Percentiles rank a stretch among this genome's conserved stretches.
phyloP scores from a whole-genome alignment of 2,888 invertebrate species.

The Minunthozetes semirufus region DNA sequence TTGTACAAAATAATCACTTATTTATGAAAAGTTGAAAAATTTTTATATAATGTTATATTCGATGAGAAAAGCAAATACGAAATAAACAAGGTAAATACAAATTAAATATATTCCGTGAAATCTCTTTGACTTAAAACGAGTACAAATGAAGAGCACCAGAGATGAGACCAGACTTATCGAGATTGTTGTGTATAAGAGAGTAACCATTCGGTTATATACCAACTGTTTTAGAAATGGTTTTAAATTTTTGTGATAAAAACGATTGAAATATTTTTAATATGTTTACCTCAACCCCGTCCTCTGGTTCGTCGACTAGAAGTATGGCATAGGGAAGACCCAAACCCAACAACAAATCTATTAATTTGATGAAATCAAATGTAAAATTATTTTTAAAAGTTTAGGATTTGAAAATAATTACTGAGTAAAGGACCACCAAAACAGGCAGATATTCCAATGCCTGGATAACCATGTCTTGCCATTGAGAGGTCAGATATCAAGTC shows the following conservation, averaged over 20 bases:
- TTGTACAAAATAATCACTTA: not conserved
- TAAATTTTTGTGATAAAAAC: not conserved
- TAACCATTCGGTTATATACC: slow-evolving; percentile 50
- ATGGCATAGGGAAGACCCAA: slow-evolving; percentile 50
- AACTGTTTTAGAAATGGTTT: slow-evolving; percentile 44
- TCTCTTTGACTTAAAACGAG: slow-evolving; percentile 51
- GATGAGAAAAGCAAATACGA: slow-evolving; percentile 53
- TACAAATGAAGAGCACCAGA: slow-evolving; percentile 51
- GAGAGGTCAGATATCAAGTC: slow-evolving; percentile 58
- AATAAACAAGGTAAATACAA: slow-evolving; percentile 52
- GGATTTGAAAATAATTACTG: slow-evolving; percentile 44
- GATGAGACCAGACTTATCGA: slow-evolving; percentile 50
- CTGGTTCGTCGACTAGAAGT: slow-evolving; percentile 37
- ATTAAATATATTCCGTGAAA: slow-evolving; percentile 53
- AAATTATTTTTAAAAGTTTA: not conserved
- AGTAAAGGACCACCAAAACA: slow-evolving; percentile 64
- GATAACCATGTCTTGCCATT: slow-evolving; percentile 58
- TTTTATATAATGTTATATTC: slow-evolving; percentile 46
- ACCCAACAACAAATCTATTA: slow-evolving; percentile 49
- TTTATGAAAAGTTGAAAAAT: not conserved
- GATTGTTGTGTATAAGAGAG: slow-evolving; percentile 52
- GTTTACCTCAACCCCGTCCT: slow-evolving; percentile 1
- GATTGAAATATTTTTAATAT: not conserved
- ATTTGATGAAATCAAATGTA: not conserved
- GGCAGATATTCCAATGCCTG: slow-evolving; percentile 61